These are phyloP conservation scores for Mamestra configurata DNA, from an alignment of 1,140 invertebrate genomes.

Conservation along the genomic window DNA sequence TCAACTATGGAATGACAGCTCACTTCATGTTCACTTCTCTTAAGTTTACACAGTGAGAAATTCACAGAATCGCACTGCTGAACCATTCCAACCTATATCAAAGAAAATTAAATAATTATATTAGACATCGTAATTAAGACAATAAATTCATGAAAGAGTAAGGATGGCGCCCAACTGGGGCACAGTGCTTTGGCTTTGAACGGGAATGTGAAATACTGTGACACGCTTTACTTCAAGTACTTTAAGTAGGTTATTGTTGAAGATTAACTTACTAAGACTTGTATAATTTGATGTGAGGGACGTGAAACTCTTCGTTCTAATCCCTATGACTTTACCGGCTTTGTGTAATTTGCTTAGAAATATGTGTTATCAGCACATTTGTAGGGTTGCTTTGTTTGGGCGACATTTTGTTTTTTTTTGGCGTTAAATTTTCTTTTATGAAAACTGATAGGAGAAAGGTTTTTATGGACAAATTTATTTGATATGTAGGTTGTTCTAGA, in stretches of 20 bases:
- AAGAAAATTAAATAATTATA: neutral
- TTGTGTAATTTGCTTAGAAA: constrained; percentile 1
- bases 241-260: constrained; percentile 19
- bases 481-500: no score
- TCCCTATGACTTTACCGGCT: neutral
- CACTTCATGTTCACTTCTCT: no score
- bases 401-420: no score
- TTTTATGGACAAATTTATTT: no score
- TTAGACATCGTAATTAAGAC: neutral
- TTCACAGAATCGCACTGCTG: no score
- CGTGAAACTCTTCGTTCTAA: constrained; percentile 18
- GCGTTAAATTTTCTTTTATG: no score
- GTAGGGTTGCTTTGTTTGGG: neutral
- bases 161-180: constrained; percentile 12
- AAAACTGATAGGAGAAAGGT: no score
- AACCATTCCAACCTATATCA: neutral
- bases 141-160: constrained; percentile 11
- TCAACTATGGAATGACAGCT: no score
- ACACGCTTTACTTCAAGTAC: constrained; percentile 11
- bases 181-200: neutral
- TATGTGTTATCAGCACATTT: neutral
- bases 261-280: constrained; percentile 16
- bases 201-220: constrained; percentile 7
- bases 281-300: constrained; percentile 9
- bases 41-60: no score